Evolutionary conservation across 2,888 invertebrate genomes (phyloP).

Genomic region (Drosophila basisetae): DNA sequence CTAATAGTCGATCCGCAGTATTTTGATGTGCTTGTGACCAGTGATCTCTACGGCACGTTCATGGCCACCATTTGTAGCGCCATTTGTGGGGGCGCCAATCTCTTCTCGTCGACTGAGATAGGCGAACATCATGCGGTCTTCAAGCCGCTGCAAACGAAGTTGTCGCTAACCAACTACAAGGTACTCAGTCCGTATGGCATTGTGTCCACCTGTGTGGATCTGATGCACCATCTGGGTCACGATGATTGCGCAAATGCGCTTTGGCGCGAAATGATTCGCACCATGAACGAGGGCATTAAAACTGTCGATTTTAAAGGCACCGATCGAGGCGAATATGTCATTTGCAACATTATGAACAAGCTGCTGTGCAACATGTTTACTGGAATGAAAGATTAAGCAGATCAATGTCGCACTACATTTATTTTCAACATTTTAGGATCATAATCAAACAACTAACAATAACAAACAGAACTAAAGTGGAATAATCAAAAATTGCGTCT

Average conservation of each 20-base stretch:
- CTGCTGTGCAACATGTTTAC: conserved; percentile 53
- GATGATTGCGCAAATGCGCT: conserved; percentile 47
- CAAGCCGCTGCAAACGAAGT: conserved; percentile 79
- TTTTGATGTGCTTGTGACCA: conserved; percentile 75
- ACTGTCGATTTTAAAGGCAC: conserved; percentile 71
- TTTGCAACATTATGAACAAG: conserved; percentile 67
- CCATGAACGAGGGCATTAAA: conserved; percentile 68
- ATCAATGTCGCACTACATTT: conserved; percentile 15
- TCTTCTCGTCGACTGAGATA: conserved; percentile 73
- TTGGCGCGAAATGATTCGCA: conserved; percentile 61
- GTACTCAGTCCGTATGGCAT: conserved; percentile 76
- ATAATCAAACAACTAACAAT: conserved; percentile 42
- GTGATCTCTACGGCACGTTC: conserved; percentile 78
- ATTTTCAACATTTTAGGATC: conserved; percentile 7
- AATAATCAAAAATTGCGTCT: conserved; percentile 50
- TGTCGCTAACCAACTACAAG: conserved; percentile 68
- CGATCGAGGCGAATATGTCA: conserved; percentile 65
- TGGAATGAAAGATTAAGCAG: not conserved
- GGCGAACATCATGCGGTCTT: conserved; percentile 77
- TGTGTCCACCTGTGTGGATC: conserved; percentile 65
- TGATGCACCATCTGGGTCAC: conserved; percentile 65
- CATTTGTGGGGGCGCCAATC: conserved; percentile 78
- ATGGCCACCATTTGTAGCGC: conserved; percentile 70
- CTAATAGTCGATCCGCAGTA: conserved; percentile 60
- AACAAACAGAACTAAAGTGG: not conserved